These are phyloP conservation scores for Tympanoctomys barrerae DNA, from an alignment of 2,797 vertebrate species.

Conservation along the genomic window DNA sequence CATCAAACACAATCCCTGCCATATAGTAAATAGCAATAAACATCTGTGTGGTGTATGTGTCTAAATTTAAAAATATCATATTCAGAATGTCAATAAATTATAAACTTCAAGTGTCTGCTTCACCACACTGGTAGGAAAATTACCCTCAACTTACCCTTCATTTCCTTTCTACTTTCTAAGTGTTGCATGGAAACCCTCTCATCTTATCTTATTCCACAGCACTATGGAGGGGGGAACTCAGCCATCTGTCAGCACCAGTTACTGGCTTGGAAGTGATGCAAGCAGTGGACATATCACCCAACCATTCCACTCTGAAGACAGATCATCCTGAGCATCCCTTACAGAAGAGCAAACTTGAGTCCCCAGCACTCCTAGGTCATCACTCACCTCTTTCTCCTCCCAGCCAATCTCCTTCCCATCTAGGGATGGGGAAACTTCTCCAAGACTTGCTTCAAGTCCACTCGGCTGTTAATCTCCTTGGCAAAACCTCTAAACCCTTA, in stretches of 20 bases:
- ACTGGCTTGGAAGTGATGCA: not conserved
- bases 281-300: not conserved
- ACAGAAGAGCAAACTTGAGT: not conserved
- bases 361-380: too few species aligned
- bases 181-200: not conserved
- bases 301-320: not conserved
- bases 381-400: not conserved
- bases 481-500: not conserved
- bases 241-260: not conserved
- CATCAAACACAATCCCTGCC: not conserved
- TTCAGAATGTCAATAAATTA: conserved; percentile 28
- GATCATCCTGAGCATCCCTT: not conserved
- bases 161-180: not conserved
- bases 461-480: not conserved
- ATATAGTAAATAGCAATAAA: not conserved
- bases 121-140: not conserved
- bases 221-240: not conserved
- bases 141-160: not conserved
- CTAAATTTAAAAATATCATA: not conserved
- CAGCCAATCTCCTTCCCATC: not conserved
- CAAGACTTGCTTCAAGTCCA: not conserved
- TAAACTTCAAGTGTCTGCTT: not conserved
- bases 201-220: not conserved
- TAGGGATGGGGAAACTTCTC: not conserved
- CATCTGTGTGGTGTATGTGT: not conserved